phyloP scores from a whole-genome alignment of 2,113 vertebrate species.

The Chinchilla lanigera region DNA sequence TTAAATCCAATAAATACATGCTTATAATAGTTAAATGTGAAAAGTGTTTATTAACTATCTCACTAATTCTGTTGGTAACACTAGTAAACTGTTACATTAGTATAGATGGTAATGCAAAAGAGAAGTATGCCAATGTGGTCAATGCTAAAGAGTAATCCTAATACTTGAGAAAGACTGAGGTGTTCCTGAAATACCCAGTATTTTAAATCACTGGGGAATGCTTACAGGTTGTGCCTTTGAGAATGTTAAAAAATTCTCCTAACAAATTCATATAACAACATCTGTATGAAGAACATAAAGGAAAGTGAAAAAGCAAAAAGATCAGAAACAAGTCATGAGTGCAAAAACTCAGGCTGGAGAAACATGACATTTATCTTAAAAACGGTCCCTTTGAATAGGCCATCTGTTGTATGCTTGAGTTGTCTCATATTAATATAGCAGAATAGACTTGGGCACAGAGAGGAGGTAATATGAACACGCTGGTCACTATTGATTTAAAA shows the following conservation, averaged over 20 bases:
- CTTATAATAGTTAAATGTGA: background rate
- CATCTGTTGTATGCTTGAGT: background rate
- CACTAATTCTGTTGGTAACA: background rate
- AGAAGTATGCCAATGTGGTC: background rate
- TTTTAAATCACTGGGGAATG: background rate
- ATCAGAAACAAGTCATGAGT: background rate
- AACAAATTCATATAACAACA: background rate
- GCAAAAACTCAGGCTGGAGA: background rate
- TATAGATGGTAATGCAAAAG: background rate
- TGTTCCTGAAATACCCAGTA: background rate
- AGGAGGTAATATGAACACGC: background rate
- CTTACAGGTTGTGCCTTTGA: background rate
- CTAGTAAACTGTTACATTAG: background rate
- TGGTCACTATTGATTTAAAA: background rate
- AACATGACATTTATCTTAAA: background rate
- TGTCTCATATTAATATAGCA: background rate
- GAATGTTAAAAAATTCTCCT: background rate
- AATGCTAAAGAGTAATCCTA: background rate
- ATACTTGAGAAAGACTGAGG: background rate
- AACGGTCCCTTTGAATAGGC: background rate
- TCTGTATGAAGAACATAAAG: background rate
- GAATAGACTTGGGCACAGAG: background rate
- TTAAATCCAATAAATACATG: background rate
- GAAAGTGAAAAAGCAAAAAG: background rate
- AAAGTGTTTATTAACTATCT: conserved; percentile 1